Evolutionary conservation across 2,888 invertebrate species (phyloP).

Genomic region (Philereme vetulata): DNA sequence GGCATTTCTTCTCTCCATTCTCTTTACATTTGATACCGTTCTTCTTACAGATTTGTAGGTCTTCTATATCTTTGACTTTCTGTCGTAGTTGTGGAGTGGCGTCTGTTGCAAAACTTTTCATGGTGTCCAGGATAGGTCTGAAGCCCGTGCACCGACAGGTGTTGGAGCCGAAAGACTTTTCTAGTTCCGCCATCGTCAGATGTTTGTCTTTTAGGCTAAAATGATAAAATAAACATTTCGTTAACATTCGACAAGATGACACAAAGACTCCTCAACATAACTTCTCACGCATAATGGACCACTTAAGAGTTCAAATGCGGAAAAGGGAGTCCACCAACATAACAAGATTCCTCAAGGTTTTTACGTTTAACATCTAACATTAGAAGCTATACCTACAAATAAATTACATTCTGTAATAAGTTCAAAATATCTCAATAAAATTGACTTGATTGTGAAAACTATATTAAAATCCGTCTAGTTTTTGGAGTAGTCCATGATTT

Average conservation of each 20-base stretch:
- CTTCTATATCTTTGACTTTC: constrained; percentile 77
- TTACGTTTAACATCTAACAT: too few relatives aligned
- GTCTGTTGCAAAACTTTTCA: constrained; percentile 88
- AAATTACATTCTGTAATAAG: too few relatives aligned
- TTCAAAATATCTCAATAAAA: too few relatives aligned
- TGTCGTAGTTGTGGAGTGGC: constrained; percentile 79
- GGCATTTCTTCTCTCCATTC: neutral
- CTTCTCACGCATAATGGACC: too few relatives aligned
- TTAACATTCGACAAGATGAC: neutral
- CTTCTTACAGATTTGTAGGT: constrained; percentile 53
- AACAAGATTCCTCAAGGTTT: too few relatives aligned
- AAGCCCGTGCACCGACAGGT: constrained; percentile 93
- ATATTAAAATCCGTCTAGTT: too few relatives aligned
- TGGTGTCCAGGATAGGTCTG: constrained; percentile 89
- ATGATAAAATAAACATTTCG: neutral
- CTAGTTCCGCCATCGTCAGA: constrained; percentile 86
- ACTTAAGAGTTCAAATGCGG: too few relatives aligned
- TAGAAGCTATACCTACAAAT: too few relatives aligned
- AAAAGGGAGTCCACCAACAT: too few relatives aligned
- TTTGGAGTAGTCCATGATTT: too few relatives aligned
- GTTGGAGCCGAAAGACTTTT: constrained; percentile 89
- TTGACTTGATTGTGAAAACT: too few relatives aligned
- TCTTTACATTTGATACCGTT: constrained; percentile 53
- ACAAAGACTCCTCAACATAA: too few relatives aligned
- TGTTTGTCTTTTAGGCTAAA: constrained; percentile 77